Evolutionary conservation across 2,113 vertebrate species (phyloP).

Genomic region (Lipotes vexillifer): DNA sequence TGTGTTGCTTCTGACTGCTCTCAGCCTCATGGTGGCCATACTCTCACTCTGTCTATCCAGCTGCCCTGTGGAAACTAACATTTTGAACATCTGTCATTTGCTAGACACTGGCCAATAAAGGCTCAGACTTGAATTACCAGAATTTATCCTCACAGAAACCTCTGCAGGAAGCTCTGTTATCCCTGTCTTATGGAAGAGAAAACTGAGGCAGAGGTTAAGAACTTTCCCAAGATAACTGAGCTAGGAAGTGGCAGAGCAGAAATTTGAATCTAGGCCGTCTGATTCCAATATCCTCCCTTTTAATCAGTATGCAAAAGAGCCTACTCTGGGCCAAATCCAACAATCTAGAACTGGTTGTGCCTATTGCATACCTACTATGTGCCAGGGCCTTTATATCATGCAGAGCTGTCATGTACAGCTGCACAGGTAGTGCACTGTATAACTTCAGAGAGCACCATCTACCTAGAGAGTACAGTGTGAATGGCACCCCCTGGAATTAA

Average conservation of each 20-base stretch:
- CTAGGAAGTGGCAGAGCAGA: background rate
- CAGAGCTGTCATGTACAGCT: background rate
- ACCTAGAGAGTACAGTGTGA: background rate
- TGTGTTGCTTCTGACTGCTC: background rate
- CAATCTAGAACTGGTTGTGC: background rate
- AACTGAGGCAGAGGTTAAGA: background rate
- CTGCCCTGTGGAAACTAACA: background rate
- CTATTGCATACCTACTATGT: accelerated
- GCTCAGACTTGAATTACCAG: background rate
- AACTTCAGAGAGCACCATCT: background rate
- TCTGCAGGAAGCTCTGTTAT: background rate
- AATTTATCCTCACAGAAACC: background rate
- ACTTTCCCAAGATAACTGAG: background rate
- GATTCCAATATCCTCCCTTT: background rate
- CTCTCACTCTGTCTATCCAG: background rate
- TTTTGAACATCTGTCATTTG: background rate
- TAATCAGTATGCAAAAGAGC: background rate
- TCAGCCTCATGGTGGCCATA: background rate
- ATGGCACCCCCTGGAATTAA: background rate
- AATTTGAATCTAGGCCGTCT: background rate
- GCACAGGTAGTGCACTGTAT: background rate
- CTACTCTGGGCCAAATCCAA: background rate
- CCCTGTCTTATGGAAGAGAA: background rate
- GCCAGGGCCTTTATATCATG: accelerated
- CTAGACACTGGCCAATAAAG: background rate